Percentiles rank a stretch among this genome's conserved stretches.
Evolutionary conservation across 2,888 invertebrate genomes (phyloP).

Genomic region (Enchytraeus crypticus): DNA sequence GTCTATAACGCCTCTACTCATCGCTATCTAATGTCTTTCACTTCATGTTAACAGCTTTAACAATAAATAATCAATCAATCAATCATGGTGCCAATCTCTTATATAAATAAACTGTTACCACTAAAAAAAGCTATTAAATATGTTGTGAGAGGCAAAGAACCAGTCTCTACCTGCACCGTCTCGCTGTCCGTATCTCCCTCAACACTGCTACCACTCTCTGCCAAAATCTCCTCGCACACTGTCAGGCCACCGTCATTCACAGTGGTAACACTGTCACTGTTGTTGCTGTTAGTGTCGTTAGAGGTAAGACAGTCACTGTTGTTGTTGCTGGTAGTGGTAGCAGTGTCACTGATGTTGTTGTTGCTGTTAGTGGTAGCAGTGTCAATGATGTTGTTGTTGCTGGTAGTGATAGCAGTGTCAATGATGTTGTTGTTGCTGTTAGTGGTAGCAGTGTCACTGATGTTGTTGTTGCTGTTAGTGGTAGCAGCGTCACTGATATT

Average conservation of each 20-base stretch:
- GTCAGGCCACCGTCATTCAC: slow-evolving; percentile 8
- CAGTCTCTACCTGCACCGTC: too few relatives aligned
- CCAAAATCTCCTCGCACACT: too few relatives aligned
- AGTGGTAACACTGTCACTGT: slow-evolving; percentile 7
- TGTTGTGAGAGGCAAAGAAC: too few relatives aligned
- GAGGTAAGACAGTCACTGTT: neutral
- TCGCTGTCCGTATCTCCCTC: too few relatives aligned
- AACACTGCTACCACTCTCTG: too few relatives aligned
- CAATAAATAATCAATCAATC: too few relatives aligned
- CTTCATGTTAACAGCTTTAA: too few relatives aligned
- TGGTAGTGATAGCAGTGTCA: neutral
- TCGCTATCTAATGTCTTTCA: too few relatives aligned
- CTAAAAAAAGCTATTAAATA: too few relatives aligned
- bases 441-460: neutral
- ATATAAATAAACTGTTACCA: too few relatives aligned
- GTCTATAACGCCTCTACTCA: too few relatives aligned
- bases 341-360: neutral
- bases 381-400: neutral
- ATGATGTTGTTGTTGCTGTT: neutral
- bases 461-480: slow-evolving; percentile 1
- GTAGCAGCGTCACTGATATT: neutral
- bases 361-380: neutral
- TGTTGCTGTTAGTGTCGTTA: slow-evolving; percentile 5
- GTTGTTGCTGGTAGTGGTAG: neutral
- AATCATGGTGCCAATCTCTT: too few relatives aligned